phyloP scores from a whole-genome alignment of 2,888 invertebrate species.

The Eristalis arbustorum region DNA sequence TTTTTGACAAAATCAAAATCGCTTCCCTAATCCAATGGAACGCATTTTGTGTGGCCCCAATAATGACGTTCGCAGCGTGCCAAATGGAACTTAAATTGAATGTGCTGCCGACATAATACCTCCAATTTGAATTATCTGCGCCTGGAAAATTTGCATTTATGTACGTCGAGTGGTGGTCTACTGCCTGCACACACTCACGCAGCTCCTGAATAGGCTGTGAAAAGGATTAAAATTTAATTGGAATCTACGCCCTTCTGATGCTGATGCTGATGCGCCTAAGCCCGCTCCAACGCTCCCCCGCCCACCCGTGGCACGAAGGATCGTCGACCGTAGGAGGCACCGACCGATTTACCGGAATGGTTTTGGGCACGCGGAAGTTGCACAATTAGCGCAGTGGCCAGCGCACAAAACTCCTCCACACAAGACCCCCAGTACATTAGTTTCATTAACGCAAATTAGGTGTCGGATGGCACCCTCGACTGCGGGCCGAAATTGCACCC shows the following conservation, averaged over 20 bases:
- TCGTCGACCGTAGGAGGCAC: background rate
- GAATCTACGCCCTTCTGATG: slow-evolving; percentile 35
- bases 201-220: slow-evolving; percentile 14
- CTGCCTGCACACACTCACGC: background rate
- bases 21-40: slow-evolving; percentile 59
- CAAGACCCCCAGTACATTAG: slow-evolving; percentile 32
- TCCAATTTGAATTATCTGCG: slow-evolving; percentile 65
- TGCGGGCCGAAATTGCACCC: background rate
- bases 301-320: background rate
- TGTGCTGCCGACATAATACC: slow-evolving; percentile 66
- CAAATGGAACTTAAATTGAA: slow-evolving; percentile 53
- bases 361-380: slow-evolving; percentile 28
- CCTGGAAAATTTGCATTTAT: slow-evolving; percentile 56
- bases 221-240: slow-evolving; percentile 66
- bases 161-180: background rate
- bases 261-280: background rate
- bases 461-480: slow-evolving; percentile 42
- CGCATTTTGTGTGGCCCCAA: slow-evolving; percentile 31
- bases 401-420: background rate
- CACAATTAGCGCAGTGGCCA: slow-evolving; percentile 38
- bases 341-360: background rate
- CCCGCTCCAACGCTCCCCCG: too few relatives aligned
- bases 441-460: slow-evolving; percentile 58
- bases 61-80: slow-evolving; percentile 25
- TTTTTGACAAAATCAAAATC: slow-evolving; percentile 63